Evolutionary conservation across 2,113 vertebrate species (phyloP).

Genomic region (Ursus arctos): DNA sequence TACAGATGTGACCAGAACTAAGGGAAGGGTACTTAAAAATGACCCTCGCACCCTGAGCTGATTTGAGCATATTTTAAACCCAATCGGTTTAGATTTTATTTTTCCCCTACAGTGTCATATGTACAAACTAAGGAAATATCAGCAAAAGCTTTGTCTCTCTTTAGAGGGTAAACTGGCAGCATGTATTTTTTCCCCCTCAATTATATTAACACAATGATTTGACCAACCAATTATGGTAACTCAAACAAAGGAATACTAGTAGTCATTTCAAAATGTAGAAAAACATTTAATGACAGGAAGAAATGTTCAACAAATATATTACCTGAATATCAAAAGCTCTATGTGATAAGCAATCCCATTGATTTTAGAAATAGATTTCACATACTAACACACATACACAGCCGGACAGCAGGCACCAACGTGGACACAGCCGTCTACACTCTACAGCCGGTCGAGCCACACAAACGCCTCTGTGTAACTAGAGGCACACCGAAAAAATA

Average conservation of each 20-base stretch:
- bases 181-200: neutral
- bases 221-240: neutral
- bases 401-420: neutral
- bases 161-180: constrained; percentile 39
- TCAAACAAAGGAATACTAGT: neutral
- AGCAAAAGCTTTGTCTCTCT: constrained; percentile 52
- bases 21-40: constrained; percentile 63
- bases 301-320: constrained; percentile 3
- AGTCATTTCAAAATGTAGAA: neutral
- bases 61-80: constrained; percentile 33
- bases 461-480: neutral
- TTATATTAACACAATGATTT: constrained; percentile 10
- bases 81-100: neutral
- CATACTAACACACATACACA: neutral
- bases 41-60: neutral
- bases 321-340: neutral
- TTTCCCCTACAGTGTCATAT: neutral
- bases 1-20: constrained; percentile 10
- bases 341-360: neutral
- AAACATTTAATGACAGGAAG: constrained; percentile 11
- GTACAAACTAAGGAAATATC: neutral
- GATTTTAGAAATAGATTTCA: neutral
- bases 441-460: neutral
- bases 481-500: neutral
- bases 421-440: neutral